Percentiles rank a stretch among this genome's conserved stretches.
Evolutionary conservation across 2,113 vertebrate genomes (phyloP).

Genomic region (Passer montanus): DNA sequence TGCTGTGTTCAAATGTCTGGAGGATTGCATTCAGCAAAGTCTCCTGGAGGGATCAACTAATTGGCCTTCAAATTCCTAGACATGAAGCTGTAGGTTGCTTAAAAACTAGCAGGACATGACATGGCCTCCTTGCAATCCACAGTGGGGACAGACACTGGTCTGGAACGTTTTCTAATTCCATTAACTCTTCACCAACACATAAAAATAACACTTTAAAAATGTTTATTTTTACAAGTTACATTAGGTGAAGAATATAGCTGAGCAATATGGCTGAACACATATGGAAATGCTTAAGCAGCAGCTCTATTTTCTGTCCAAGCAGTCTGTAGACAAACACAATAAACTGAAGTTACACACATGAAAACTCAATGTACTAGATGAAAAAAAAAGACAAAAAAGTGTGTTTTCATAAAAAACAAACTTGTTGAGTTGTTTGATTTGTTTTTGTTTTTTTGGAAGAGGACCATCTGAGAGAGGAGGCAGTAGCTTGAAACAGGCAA

Average conservation of each 20-base stretch:
- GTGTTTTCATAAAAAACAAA: not conserved
- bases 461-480: not conserved
- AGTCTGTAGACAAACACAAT: slow-evolving; percentile 32
- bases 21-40: not conserved
- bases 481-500: not conserved
- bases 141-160: not conserved
- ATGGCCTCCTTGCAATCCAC: not conserved
- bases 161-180: not conserved
- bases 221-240: slow-evolving; percentile 14
- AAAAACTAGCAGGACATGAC: not conserved
- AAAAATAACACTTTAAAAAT: not conserved
- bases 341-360: not conserved
- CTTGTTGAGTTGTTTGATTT: not conserved
- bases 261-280: slow-evolving; percentile 29
- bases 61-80: not conserved
- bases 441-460: not conserved
- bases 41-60: slow-evolving; percentile 19
- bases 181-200: not conserved
- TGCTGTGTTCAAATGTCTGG: not conserved
- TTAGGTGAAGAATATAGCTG: not conserved
- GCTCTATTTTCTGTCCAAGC: slow-evolving; percentile 23
- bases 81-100: not conserved
- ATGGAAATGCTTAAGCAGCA: slow-evolving; percentile 43
- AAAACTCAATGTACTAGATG: not conserved
- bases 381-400: not conserved